A percentile compares a stretch with the other conserved stretches of the same genome.
Evolutionary conservation across 2,113 vertebrate genomes (phyloP).

Genomic region (Perca fluviatilis): DNA sequence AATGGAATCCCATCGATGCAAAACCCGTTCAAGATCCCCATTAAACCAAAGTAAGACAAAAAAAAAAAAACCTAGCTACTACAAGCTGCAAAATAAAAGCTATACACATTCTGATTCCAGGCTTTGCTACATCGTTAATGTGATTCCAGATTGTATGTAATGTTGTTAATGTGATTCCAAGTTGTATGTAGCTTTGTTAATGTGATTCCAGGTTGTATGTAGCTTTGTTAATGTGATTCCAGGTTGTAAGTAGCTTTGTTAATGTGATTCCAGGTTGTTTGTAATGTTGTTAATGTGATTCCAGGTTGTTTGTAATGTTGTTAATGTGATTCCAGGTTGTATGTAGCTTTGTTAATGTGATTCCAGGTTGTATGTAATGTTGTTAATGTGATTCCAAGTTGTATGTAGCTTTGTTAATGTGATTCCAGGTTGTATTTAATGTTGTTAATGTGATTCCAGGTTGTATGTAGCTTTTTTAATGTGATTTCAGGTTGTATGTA

Average conservation of each 20-base stretch:
- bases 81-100: too few relatives aligned
- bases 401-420: too few relatives aligned
- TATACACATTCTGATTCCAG: neutral
- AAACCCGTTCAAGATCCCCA: slow-evolving; percentile 93
- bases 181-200: neutral
- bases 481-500: neutral
- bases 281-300: too few relatives aligned
- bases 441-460: slow-evolving; percentile 6
- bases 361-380: neutral
- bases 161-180: neutral
- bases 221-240: neutral
- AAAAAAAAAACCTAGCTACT: too few relatives aligned
- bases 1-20: slow-evolving; percentile 92
- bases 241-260: too few relatives aligned
- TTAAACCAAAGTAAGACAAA: slow-evolving; percentile 89
- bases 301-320: too few relatives aligned
- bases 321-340: neutral
- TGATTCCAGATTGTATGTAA: neutral
- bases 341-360: too few relatives aligned
- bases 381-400: neutral
- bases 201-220: neutral
- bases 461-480: neutral
- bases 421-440: neutral
- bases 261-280: neutral
- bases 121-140: neutral